A percentile compares a stretch with the other conserved stretches of the same genome.
These are phyloP conservation scores for Sipha flava DNA, from an alignment of 1,140 invertebrate species.

Conservation along the genomic window DNA sequence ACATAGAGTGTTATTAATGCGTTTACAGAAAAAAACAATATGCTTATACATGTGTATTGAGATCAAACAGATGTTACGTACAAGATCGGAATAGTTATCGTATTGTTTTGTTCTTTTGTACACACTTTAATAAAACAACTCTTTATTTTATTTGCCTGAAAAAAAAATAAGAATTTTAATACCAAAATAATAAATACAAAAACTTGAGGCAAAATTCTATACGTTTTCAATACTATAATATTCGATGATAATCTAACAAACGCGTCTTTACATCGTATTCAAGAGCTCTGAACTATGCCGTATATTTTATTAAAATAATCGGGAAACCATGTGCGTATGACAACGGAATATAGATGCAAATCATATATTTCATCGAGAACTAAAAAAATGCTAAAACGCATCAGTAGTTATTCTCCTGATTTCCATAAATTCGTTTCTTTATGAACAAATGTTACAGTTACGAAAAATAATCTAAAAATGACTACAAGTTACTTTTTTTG, in stretches of 20 bases:
- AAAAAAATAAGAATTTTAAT: not conserved
- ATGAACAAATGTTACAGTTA: too few species aligned
- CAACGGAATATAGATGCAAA: too few species aligned
- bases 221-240: not conserved
- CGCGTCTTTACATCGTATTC: not conserved
- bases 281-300: too few species aligned
- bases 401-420: too few species aligned
- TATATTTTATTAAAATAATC: too few species aligned
- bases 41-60: not conserved
- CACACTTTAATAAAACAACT: not conserved
- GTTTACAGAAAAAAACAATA: not conserved
- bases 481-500: too few species aligned
- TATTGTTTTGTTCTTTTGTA: not conserved
- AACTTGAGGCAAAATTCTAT: not conserved
- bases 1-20: not conserved
- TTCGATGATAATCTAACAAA: not conserved
- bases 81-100: not conserved
- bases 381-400: too few species aligned
- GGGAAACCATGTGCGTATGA: too few species aligned
- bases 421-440: too few species aligned
- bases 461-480: too few species aligned
- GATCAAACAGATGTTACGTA: slow-evolving; percentile 7
- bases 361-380: too few species aligned
- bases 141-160: not conserved
- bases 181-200: not conserved